Conservation (phyloP, 1,140 invertebrate species). For the Cyclina sinensis region DNA sequence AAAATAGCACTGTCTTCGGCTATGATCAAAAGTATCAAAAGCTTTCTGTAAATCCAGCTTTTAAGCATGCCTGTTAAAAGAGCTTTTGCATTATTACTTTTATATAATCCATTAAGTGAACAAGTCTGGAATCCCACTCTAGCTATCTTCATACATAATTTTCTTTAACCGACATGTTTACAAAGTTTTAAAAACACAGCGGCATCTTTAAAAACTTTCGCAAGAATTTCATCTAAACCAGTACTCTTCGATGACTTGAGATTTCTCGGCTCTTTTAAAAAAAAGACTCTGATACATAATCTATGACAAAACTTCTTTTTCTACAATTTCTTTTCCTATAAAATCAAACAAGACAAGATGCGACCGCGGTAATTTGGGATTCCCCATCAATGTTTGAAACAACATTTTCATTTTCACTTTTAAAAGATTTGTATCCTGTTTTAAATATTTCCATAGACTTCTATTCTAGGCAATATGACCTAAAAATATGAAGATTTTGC, state of each 20-base stretch:
- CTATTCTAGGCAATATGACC: slow-evolving; percentile 33
- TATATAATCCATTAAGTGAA: slow-evolving; percentile 6
- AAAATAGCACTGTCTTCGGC: too few species aligned
- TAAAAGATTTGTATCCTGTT: slow-evolving; percentile 38
- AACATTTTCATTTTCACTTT: slow-evolving; percentile 27
- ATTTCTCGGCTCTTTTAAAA: too few species aligned
- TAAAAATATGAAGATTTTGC: slow-evolving; percentile 30
- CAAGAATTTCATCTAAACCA: too few species aligned
- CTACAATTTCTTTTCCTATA: neutral
- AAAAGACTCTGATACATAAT: neutral
- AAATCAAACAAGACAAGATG: neutral
- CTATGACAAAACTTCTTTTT: neutral
- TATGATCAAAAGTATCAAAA: too few species aligned
- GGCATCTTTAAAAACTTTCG: too few species aligned
- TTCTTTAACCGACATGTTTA: too few species aligned
- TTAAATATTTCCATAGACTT: neutral
- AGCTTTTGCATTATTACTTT: slow-evolving; percentile 6
- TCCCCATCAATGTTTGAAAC: slow-evolving; percentile 16
- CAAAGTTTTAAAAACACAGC: too few species aligned
- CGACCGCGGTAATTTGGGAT: neutral
- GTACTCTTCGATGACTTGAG: too few species aligned
- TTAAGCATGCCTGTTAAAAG: neutral
- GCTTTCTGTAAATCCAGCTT: too few species aligned
- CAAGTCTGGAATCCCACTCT: too few species aligned
- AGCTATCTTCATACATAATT: too few species aligned